Conservation (phyloP, 1,140 invertebrate genomes). For the Pectinophora gossypiella region DNA sequence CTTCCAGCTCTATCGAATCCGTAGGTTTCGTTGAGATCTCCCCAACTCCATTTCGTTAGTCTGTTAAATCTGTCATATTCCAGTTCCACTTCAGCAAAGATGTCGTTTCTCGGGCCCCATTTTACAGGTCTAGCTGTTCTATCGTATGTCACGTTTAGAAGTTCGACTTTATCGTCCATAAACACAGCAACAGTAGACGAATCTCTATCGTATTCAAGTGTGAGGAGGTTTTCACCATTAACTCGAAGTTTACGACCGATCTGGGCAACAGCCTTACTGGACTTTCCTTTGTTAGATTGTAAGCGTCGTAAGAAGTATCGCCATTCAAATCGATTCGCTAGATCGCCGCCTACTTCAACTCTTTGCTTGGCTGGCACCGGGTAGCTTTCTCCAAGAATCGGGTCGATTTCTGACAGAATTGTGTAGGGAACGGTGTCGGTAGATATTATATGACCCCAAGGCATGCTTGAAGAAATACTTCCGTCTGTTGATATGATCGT, state of each 20-base stretch:
- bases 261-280: slow-evolving; percentile 83
- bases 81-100: slow-evolving; percentile 91
- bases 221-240: slow-evolving; percentile 93
- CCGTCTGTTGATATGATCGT: slow-evolving; percentile 89
- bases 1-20: slow-evolving; percentile 91
- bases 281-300: slow-evolving; percentile 79
- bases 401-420: slow-evolving; percentile 88
- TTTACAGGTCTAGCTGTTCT: slow-evolving; percentile 91
- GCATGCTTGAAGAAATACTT: slow-evolving; percentile 84
- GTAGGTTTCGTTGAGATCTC: slow-evolving; percentile 91
- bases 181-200: slow-evolving; percentile 92
- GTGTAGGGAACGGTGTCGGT: slow-evolving; percentile 92
- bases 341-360: slow-evolving; percentile 90
- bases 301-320: slow-evolving; percentile 88
- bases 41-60: slow-evolving; percentile 94
- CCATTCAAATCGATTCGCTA: slow-evolving; percentile 97
- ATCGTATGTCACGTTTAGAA: slow-evolving; percentile 95
- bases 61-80: slow-evolving; percentile 95
- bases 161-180: slow-evolving; percentile 90
- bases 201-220: slow-evolving; percentile 94
- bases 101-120: slow-evolving; percentile 90
- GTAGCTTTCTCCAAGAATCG: slow-evolving; percentile 90
- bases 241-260: slow-evolving; percentile 90
- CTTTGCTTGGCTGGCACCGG: slow-evolving; percentile 93
- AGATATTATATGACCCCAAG: slow-evolving; percentile 89